phyloP scores from a whole-genome alignment of 1,140 invertebrate genomes.

The Platorchestia sp. region DNA sequence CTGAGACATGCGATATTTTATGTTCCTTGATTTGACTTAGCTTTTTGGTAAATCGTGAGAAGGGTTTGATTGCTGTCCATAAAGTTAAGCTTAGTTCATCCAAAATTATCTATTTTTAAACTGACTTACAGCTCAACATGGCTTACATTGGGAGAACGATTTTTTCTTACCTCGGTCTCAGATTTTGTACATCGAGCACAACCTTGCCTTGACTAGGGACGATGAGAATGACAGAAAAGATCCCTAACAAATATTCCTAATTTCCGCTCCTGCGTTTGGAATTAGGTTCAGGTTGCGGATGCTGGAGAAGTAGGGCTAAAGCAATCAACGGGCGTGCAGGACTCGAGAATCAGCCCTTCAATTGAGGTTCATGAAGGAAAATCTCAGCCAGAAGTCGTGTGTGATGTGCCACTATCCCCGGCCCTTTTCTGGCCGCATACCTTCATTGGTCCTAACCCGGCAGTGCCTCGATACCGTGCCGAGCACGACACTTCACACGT shows the following conservation, averaged over 20 bases:
- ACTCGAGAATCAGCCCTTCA: neutral
- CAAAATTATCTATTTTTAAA: neutral
- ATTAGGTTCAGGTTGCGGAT: neutral
- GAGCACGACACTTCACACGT: neutral
- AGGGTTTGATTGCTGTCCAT: neutral
- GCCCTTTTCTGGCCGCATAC: constrained; percentile 1
- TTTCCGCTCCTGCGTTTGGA: neutral
- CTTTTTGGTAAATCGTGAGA: neutral
- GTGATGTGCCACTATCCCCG: neutral
- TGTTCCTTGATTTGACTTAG: neutral
- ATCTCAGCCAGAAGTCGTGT: constrained; percentile 30
- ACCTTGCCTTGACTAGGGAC: neutral
- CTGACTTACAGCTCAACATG: neutral
- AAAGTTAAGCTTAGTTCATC: neutral
- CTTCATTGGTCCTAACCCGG: constrained; percentile 20
- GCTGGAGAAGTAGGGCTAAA: neutral
- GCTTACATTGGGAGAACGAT: neutral
- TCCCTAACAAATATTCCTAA: neutral
- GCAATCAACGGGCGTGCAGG: neutral
- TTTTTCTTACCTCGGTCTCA: neutral
- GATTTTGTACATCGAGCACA: neutral
- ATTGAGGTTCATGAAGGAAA: neutral
- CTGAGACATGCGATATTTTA: neutral
- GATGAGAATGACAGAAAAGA: neutral
- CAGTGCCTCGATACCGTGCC: neutral